phyloP scores from a whole-genome alignment of 1,140 invertebrate species.

The Neocloeon triangulifer region DNA sequence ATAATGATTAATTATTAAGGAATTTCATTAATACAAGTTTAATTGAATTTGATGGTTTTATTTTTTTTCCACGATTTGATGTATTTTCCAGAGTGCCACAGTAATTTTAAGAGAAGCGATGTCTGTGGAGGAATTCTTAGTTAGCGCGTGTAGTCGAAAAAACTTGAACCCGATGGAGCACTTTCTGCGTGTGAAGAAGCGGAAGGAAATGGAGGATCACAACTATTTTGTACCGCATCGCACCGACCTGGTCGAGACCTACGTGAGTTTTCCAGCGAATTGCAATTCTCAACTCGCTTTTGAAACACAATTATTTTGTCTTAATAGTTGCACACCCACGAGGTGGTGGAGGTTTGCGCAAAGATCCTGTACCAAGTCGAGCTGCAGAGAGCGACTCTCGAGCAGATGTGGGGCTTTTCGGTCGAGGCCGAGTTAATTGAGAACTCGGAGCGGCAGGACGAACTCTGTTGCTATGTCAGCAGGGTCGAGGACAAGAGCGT shows the following conservation, averaged over 20 bases:
- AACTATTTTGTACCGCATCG: conserved; percentile 88
- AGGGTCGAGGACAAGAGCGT: conserved; percentile 86
- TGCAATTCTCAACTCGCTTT: background rate
- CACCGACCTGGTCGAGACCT: conserved; percentile 80
- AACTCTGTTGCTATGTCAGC: conserved; percentile 89
- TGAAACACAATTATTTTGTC: conserved; percentile 8
- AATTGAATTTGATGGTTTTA: conserved; percentile 1
- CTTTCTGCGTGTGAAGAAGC: conserved; percentile 84
- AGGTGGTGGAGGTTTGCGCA: conserved; percentile 86
- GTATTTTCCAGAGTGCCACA: conserved; percentile 40
- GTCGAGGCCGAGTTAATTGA: conserved; percentile 92
- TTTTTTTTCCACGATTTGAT: conserved; percentile 1
- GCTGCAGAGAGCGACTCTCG: conserved; percentile 61
- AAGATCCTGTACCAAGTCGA: conserved; percentile 95
- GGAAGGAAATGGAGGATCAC: conserved; percentile 82
- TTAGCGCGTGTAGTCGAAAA: conserved; percentile 71
- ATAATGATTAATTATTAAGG: too few relatives aligned
- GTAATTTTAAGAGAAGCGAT: conserved; percentile 72
- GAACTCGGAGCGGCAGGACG: conserved; percentile 85
- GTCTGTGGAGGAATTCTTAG: conserved; percentile 87
- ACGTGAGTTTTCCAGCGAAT: conserved; percentile 42
- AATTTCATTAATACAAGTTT: background rate
- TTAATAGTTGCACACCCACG: conserved; percentile 71
- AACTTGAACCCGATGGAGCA: conserved; percentile 83
- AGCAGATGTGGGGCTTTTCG: conserved; percentile 94